Evolutionary conservation across 2,113 vertebrate genomes (phyloP).

Genomic region (Catharus bicknelli): DNA sequence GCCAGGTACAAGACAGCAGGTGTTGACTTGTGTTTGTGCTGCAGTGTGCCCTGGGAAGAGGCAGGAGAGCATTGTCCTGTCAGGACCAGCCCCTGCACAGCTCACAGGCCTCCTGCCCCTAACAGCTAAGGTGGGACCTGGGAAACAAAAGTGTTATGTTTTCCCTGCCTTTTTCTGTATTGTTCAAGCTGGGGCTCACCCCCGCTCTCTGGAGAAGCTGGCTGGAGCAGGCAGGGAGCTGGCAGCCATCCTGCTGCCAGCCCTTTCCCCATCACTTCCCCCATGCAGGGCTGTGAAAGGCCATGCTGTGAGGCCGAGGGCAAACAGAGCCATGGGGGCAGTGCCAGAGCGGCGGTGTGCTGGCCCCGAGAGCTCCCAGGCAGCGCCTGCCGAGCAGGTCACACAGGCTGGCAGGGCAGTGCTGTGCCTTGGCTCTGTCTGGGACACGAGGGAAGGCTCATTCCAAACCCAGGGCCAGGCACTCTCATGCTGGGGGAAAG

Average conservation of each 20-base stretch:
- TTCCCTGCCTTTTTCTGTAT: not conserved
- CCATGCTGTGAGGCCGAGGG: fast-evolving
- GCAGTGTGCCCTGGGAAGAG: not conserved
- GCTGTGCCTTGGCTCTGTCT: not conserved
- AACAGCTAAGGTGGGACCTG: not conserved
- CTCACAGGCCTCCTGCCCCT: not conserved
- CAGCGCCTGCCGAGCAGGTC: not conserved
- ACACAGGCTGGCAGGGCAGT: not conserved
- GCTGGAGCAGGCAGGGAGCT: not conserved
- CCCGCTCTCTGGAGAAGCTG: not conserved
- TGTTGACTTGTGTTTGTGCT: not conserved
- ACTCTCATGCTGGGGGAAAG: not conserved
- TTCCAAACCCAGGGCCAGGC: not conserved
- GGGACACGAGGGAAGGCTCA: not conserved
- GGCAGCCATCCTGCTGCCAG: not conserved
- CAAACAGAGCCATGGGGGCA: not conserved
- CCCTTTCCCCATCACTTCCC: not conserved
- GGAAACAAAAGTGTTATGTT: not conserved
- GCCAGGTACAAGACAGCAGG: not conserved
- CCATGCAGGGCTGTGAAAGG: not conserved
- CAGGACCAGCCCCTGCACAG: not conserved
- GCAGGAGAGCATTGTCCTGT: not conserved
- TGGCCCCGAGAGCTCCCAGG: not conserved
- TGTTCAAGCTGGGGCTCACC: not conserved
- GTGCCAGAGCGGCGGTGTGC: not conserved